Conservation (phyloP, 2,888 invertebrate genomes). For the Laothoe populi region DNA sequence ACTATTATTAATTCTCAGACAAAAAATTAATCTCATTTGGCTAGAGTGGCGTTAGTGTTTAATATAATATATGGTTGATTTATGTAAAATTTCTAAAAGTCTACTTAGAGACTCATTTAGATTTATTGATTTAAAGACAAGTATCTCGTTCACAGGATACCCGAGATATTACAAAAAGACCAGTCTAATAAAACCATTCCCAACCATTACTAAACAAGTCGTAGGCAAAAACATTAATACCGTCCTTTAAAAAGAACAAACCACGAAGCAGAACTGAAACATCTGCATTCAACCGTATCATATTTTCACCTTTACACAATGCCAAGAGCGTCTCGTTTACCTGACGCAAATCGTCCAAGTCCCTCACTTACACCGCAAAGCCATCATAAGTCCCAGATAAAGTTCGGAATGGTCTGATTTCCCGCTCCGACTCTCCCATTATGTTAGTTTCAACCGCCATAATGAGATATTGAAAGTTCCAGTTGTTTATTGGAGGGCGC, state of each 20-base stretch:
- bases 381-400: constrained; percentile 40
- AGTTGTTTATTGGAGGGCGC: constrained; percentile 17
- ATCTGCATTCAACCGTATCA: not conserved
- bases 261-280: not conserved
- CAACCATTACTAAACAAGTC: too few species aligned
- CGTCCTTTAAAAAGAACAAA: not conserved
- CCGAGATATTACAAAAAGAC: too few species aligned
- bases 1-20: too few species aligned
- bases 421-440: constrained; percentile 38
- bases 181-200: too few species aligned
- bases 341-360: constrained; percentile 22
- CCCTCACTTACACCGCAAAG: constrained; percentile 32
- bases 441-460: constrained; percentile 42
- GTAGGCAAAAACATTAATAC: not conserved
- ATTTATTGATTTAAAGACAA: too few species aligned
- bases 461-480: constrained; percentile 32
- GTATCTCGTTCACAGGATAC: too few species aligned
- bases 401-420: constrained; percentile 46
- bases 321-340: not conserved
- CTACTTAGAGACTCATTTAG: too few species aligned
- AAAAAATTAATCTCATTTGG: too few species aligned
- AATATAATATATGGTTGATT: too few species aligned
- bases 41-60: too few species aligned
- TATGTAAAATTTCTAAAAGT: too few species aligned
- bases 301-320: not conserved